Conservation (phyloP, 2,797 vertebrate species). For the Bothrops alternatus region DNA sequence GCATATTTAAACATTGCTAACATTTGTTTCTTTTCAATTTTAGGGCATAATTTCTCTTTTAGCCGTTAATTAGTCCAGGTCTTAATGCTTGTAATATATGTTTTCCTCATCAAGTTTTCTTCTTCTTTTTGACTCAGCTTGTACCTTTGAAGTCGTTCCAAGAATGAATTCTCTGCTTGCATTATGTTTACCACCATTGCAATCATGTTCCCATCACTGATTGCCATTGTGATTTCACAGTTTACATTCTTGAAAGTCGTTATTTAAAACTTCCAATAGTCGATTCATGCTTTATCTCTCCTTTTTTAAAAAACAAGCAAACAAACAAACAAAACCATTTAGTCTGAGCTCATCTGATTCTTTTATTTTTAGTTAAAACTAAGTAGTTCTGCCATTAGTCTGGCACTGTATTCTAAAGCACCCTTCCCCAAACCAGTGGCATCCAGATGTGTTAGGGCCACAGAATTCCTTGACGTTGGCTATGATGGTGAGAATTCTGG, state of each 20-base stretch:
- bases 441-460: background rate
- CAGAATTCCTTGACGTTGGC: background rate
- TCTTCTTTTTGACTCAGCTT: background rate
- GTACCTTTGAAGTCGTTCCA: constrained; percentile 10
- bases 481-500: background rate
- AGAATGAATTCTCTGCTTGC: background rate
- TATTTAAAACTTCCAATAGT: background rate
- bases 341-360: background rate
- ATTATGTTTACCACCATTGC: background rate
- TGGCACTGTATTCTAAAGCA: background rate
- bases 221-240: background rate
- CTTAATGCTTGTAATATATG: constrained; percentile 7
- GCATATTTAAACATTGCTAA: background rate
- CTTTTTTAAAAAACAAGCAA: background rate
- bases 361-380: background rate
- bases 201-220: background rate
- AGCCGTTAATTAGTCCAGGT: constrained; percentile 1
- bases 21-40: background rate
- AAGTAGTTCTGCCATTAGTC: background rate
- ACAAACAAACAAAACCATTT: background rate
- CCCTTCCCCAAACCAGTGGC: background rate
- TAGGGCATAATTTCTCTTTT: background rate
- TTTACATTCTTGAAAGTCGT: constrained; percentile 7
- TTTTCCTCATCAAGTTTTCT: background rate
- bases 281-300: background rate